phyloP scores from a whole-genome alignment of 1,140 invertebrate species.

The Drosophila jambulina region DNA sequence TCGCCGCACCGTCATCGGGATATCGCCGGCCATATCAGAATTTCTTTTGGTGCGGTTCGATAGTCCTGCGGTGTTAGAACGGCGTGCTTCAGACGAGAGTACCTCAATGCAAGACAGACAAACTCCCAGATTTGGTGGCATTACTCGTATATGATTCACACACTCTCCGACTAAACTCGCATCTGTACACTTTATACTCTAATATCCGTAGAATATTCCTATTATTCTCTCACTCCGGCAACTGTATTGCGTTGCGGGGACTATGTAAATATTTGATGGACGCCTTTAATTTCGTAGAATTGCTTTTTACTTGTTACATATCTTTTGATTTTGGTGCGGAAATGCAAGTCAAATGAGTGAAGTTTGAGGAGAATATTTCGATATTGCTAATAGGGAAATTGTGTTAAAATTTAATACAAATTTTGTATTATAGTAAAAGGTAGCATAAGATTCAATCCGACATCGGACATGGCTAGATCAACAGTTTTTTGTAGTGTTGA shows the following conservation, averaged over 20 bases:
- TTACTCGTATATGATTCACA: conserved; percentile 37
- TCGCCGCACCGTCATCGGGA: conserved; percentile 68
- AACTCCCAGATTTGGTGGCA: conserved; percentile 61
- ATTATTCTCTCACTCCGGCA: conserved; percentile 36
- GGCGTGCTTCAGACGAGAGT: conserved; percentile 80
- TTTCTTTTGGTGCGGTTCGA: conserved; percentile 48
- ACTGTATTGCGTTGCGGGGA: conserved; percentile 35
- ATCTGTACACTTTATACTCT: conserved; percentile 42
- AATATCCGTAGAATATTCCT: conserved; percentile 35
- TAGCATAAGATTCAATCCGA: too few species aligned
- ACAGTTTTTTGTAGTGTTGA: not conserved
- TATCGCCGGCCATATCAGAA: conserved; percentile 43
- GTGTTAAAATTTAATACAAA: not conserved
- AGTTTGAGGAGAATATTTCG: not conserved
- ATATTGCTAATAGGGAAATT: not conserved
- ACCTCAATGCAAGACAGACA: conserved; percentile 82
- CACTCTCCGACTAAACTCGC: conserved; percentile 39
- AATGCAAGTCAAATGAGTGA: conserved; percentile 15
- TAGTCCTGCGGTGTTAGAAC: conserved; percentile 66
- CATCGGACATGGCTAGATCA: not conserved
- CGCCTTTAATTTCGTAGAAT: conserved; percentile 55
- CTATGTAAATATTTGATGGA: conserved; percentile 63
- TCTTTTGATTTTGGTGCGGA: conserved; percentile 9
- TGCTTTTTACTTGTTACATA: conserved; percentile 27
- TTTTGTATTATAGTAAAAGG: not conserved